Evolutionary conservation across 2,888 invertebrate genomes (phyloP).

Genomic region (Crematogaster levior): DNA sequence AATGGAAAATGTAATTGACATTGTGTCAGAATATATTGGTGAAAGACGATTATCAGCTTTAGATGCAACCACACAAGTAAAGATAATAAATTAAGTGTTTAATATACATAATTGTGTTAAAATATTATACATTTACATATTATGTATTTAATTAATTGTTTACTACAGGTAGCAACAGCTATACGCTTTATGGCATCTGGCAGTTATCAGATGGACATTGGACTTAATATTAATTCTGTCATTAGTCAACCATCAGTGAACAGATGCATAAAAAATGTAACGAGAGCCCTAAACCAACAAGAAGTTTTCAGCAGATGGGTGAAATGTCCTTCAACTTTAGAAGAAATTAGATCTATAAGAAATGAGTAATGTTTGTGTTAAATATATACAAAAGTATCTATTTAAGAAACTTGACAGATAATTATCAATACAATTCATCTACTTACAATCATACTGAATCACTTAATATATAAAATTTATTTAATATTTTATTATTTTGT

Average conservation of each 20-base stretch:
- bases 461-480: no score
- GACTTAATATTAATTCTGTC: background rate
- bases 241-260: background rate
- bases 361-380: no score
- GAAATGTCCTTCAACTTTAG: background rate
- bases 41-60: background rate
- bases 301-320: background rate
- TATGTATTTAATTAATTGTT: background rate
- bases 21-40: background rate
- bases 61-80: background rate
- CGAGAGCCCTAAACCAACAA: background rate
- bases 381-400: no score
- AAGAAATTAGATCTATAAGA: background rate
- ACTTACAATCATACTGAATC: no score
- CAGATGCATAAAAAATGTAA: background rate
- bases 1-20: background rate
- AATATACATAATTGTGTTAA: background rate
- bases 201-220: background rate
- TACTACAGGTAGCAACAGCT: background rate
- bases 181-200: constrained; percentile 1
- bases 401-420: no score
- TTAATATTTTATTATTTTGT: background rate
- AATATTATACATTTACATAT: background rate
- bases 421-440: no score
- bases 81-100: background rate